A percentile compares a stretch with the other conserved stretches of the same genome.
Conservation (phyloP, 1,140 invertebrate species). For the Pachyrhynchus sulphureomaculatus region DNA sequence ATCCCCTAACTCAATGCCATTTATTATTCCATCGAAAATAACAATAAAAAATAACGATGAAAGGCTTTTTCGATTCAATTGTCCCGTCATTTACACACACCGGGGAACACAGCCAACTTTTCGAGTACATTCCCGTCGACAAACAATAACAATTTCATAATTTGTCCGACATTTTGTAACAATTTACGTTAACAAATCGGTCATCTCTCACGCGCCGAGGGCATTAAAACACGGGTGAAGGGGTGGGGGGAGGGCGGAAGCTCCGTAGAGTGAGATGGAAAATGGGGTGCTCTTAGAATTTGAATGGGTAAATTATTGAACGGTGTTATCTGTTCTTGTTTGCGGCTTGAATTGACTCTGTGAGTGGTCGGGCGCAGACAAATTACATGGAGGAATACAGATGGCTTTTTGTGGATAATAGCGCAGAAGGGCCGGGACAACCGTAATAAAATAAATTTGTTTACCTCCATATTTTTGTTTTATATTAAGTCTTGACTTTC, state of each 20-base stretch:
- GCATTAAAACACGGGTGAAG: neutral
- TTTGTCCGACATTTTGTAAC: neutral
- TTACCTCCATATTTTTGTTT: too few relatives aligned
- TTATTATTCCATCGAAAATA: constrained; percentile 4
- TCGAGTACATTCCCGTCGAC: neutral
- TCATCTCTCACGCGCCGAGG: neutral
- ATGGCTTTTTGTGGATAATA: neutral
- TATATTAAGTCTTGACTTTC: too few relatives aligned
- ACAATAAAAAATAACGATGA: constrained; percentile 8
- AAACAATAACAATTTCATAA: neutral
- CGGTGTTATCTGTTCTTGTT: constrained; percentile 5
- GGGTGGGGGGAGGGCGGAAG: constrained; percentile 3
- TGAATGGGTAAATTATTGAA: constrained; percentile 13
- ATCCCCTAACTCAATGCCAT: neutral
- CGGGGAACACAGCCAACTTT: neutral
- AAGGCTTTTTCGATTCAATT: constrained; percentile 5
- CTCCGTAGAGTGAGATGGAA: neutral
- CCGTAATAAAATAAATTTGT: too few relatives aligned
- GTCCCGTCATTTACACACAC: constrained; percentile 4
- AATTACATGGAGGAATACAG: constrained; percentile 2
- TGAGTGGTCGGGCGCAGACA: constrained; percentile 8
- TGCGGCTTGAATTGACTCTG: constrained; percentile 10
- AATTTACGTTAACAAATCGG: neutral
- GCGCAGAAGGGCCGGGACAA: neutral
- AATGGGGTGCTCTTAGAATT: constrained; percentile 9